phyloP scores from a whole-genome alignment of 2,888 invertebrate genomes.

The Lycaena phlaeas region DNA sequence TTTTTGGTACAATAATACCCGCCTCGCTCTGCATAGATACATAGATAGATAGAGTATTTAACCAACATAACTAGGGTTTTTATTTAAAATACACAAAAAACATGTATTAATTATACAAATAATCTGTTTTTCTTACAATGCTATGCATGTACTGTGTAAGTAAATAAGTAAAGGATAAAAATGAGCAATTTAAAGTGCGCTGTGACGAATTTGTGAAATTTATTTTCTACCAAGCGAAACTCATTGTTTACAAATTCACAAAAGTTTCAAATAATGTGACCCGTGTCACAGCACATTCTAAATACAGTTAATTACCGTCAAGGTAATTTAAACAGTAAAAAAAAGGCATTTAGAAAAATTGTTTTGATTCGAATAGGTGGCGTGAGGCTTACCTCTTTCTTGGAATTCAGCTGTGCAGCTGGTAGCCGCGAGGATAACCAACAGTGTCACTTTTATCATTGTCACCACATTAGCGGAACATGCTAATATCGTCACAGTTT shows the following conservation, averaged over 20 bases:
- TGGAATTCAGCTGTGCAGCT: constrained; percentile 43
- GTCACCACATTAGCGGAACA: constrained; percentile 32
- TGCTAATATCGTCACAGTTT: constrained; percentile 36
- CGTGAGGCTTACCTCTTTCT: constrained; percentile 48
- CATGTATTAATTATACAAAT: no score
- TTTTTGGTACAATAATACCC: no score
- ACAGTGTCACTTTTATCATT: constrained; percentile 41
- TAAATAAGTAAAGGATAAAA: no score
- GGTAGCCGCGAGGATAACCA: constrained; percentile 28
- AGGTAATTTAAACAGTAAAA: neutral
- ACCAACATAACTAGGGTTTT: no score
- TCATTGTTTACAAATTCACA: constrained; percentile 2
- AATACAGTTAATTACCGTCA: neutral
- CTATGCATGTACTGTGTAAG: no score
- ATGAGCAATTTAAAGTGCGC: no score
- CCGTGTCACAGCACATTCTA: neutral
- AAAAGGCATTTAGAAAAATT: neutral
- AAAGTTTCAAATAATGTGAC: neutral
- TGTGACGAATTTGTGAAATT: no score
- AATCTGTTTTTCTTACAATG: no score
- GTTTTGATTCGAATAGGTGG: constrained; percentile 4
- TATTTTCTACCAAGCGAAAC: neutral
- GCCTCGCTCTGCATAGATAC: no score
- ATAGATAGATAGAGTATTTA: no score
- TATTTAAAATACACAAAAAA: no score